Evolutionary conservation across 2,113 vertebrate species (phyloP), one percentile per base, ranked within the genome.

Genomic region (Geococcyx californianus): DNA sequence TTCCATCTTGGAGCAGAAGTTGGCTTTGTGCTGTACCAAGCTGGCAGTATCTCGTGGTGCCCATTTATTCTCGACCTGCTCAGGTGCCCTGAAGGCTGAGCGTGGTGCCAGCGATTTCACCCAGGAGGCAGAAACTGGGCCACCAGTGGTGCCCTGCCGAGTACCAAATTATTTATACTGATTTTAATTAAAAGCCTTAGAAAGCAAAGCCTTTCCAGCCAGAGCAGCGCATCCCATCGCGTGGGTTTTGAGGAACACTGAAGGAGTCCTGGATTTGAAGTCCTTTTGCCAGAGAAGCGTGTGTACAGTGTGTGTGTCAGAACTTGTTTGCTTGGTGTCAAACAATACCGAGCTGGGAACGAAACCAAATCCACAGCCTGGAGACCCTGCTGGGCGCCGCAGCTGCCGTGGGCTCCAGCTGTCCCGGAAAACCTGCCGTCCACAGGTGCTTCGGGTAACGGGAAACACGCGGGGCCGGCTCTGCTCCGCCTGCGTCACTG

Each of bases 171-270:
- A 74, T 86, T 82, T 94, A 62, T 62, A 52, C 38, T 60, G 44
- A 14, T 55, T 83, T 70, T 54, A 89, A 93, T 90, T 78, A 90
- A 86, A 90, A 90, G 26, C n/a, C 38, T 36, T 18, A 7, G 63
- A 62, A 73, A 78, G 60, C 17, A 25, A 58, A 74, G 60, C 56
- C 64, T 47, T 0, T 10, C 1, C 8, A 59, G 72, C 60, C 10
- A 55, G 92, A 60, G 67, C 8, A 42, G 36, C 2, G 3, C 42
- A 19, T 38, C 64, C 72, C 59, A 12, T 47, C 55, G 0, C 21
- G 38, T 14, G 82, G 10, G 8, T 36, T 73, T 13, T 74, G 76
- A 60, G 44, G 84, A 75, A 47, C 38, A 1, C 56, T 26, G 76
- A 68, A 28, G 4, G 3, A 63, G 56, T 9, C 52, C 9, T 54